Evolutionary conservation across 2,797 vertebrate species (phyloP), one percentile per base, ranked within the genome.

Genomic region (Coregonus sp.): DNA sequence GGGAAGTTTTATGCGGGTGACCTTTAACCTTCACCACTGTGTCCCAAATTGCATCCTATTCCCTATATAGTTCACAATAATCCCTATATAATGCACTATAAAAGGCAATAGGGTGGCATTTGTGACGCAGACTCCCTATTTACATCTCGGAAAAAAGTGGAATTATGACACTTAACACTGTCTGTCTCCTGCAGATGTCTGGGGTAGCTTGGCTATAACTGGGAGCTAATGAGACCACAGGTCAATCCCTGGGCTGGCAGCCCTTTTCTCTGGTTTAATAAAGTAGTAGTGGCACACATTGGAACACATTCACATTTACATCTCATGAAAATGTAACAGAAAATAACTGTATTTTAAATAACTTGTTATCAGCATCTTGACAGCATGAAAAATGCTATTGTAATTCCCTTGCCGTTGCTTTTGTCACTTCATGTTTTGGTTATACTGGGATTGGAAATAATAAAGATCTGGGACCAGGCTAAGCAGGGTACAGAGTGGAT

Each of bases 1-100:
- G 88, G 90, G 89, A 92, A 86, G 87, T 92, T 94, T 94, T 93
- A 94, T 84, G 89, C 89, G 69, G 86, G 67, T 90, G 89, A 94
- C 94, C 94, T 93, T 84, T 88, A 88, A 89, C 93, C 85, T 84
- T 79, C 20, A 63, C 7, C 3, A 12, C 7, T 11, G 9, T 18
- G 9, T 63, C 59, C 59, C 11, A 25, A 63, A 25, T 63, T 9
- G 20, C 59, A 25, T 25, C n/a, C 20, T 63, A 63, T 63, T 25
- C 20, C n/a, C 59, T 25, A 11, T 63, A 63, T 25, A 25, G 3
- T 9, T 2, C 0, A 0, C 2, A 47, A 12, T 47, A 11, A 47
- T 47, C 59, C 59, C n/a, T 25, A 29, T 25, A 1, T 63, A 25
- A 11, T 18, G 20, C 20, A 63, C 59, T 63, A 9, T 47, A 63